Percentiles rank a stretch among this genome's conserved stretches.
Evolutionary conservation across 1,140 invertebrate genomes (phyloP).

Genomic region (Hesperophylax magnus): DNA sequence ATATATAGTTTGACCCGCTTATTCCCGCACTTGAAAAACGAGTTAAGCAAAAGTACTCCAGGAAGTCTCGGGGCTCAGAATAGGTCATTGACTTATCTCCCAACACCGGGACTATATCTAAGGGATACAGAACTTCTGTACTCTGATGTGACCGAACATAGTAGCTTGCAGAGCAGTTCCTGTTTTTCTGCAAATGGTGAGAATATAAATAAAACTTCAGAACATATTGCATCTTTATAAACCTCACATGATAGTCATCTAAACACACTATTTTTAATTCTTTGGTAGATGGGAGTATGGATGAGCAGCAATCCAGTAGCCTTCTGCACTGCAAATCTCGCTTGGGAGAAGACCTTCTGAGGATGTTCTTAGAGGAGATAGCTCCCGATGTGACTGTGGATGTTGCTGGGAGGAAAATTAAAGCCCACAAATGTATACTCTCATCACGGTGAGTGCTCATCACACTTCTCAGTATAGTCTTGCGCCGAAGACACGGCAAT

Average conservation of each 20-base stretch:
- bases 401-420: conserved; percentile 83
- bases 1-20: conserved; percentile 65
- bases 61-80: conserved; percentile 59
- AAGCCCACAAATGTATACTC: conserved; percentile 91
- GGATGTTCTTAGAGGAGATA: conserved; percentile 92
- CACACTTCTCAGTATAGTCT: too few species aligned
- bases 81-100: conserved; percentile 60
- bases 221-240: neutral
- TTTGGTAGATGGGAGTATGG: conserved; percentile 20
- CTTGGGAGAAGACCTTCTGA: conserved; percentile 86
- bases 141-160: conserved; percentile 64
- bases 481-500: too few species aligned
- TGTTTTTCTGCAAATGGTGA: conserved; percentile 64
- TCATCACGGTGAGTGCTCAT: conserved; percentile 75
- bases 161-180: conserved; percentile 65
- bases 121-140: conserved; percentile 61
- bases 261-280: neutral
- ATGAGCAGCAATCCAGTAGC: conserved; percentile 23
- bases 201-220: neutral
- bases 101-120: conserved; percentile 56
- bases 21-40: conserved; percentile 66
- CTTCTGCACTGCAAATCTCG: conserved; percentile 66
- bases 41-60: conserved; percentile 66
- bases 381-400: conserved; percentile 87
- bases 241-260: neutral